Conservation (phyloP, 2,888 invertebrate genomes). For the Archips crataeganus region DNA sequence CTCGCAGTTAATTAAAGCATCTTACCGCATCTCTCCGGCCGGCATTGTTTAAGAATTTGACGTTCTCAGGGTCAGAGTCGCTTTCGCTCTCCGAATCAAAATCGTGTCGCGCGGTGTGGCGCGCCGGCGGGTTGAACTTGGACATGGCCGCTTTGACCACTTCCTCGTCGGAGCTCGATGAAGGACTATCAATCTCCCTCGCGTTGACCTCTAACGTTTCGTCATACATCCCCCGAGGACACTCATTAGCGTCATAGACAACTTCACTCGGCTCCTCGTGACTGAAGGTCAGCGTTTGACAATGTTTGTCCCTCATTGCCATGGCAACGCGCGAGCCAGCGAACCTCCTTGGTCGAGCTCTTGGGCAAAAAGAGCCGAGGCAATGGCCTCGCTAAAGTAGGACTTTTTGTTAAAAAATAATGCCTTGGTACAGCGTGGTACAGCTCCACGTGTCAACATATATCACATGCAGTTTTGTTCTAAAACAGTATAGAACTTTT, state of each 20-base stretch:
- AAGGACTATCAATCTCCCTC: conserved; percentile 85
- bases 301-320: conserved; percentile 80
- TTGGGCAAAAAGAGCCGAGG: conserved; percentile 55
- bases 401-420: conserved; percentile 42
- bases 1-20: conserved; percentile 26
- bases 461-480: conserved; percentile 45
- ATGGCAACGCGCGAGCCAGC: conserved; percentile 63
- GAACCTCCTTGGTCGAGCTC: conserved; percentile 55
- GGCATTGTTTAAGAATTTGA: conserved; percentile 65
- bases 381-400: conserved; percentile 36
- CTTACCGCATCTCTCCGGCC: conserved; percentile 70
- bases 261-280: conserved; percentile 50
- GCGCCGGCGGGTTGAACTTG: conserved; percentile 77
- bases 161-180: conserved; percentile 65
- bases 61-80: conserved; percentile 71
- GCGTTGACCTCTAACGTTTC: conserved; percentile 86
- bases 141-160: conserved; percentile 71
- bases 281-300: conserved; percentile 68
- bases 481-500: conserved; percentile 19
- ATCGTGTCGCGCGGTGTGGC: conserved; percentile 76
- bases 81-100: conserved; percentile 79
- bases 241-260: conserved; percentile 46
- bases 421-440: conserved; percentile 53
- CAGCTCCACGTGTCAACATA: conserved; percentile 50
- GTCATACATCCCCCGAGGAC: conserved; percentile 82